Base-by-base conservation (phyloP, 2,888 invertebrate species). In the Argynnis bischoffii region DNA sequence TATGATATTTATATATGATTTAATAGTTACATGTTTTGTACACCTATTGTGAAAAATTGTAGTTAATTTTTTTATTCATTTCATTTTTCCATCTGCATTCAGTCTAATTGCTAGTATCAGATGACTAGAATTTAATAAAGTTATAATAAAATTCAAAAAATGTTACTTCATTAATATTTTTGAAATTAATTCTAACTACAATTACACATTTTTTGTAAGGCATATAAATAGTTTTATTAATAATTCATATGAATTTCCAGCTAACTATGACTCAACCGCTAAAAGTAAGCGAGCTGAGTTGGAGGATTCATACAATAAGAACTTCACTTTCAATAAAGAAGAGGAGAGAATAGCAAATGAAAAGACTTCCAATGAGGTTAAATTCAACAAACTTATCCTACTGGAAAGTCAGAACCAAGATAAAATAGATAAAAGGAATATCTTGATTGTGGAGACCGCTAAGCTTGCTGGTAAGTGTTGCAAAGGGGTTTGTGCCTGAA, bases 371-470 rank as follows among this genome's bases (percentile, higher is more conserved):
- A 90, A 90, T 75, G 91, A 92, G 72, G 79, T 85, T n/a, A 90
- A 91, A 72, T 87, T 85, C 69, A 91, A 88, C 72, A 89, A 91
- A 74, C 75, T 90, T 14, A 82, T 87, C 47, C 68, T 92, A 51
- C 76, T 93, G 55, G 92, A 92, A 72, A 89, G 87, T 63, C 93
- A 92, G 75, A 90, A 93, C 73, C 91, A 93, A 73, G 89, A 93
- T 70, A 90, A 87, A 75, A 87, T 93, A 63, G 82, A 88, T 54
- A 89, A 85, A 63, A 87, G 87, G 70, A 89, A 89, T 74, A 79
- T 81, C 56, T 83, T 87, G 80, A 82, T 93, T 73, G 78, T 87
- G 1, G 86, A 87, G 55, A 86, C 90, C 63, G 90, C 88, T 3
- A 83, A 88, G 73, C 74, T 88, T 63, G 89, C 88, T 67, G 90